phyloP scores from a whole-genome alignment of 2,113 vertebrate genomes.

The Polyodon spathula region DNA sequence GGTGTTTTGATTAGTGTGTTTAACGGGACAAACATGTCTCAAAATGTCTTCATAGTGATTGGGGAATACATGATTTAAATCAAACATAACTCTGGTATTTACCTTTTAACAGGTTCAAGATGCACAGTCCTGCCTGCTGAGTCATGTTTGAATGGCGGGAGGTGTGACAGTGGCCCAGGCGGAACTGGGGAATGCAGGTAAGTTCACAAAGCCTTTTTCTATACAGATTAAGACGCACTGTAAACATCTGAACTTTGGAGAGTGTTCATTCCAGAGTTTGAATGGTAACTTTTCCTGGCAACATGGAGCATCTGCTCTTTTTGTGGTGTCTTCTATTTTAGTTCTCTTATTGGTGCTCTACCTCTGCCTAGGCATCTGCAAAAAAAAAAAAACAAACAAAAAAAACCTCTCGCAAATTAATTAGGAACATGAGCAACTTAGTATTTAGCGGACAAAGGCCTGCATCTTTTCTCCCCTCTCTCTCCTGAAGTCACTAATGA shows the following conservation, averaged over 20 bases:
- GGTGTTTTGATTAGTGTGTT: too few species aligned
- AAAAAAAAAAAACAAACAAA: constrained; percentile 32
- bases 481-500: constrained; percentile 66
- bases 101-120: constrained; percentile 54
- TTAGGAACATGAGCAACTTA: constrained; percentile 57
- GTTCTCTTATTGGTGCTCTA: constrained; percentile 32
- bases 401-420: constrained; percentile 51
- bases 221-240: not conserved
- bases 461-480: constrained; percentile 36
- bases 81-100: constrained; percentile 20
- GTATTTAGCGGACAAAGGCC: constrained; percentile 58
- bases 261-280: constrained; percentile 62
- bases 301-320: constrained; percentile 39
- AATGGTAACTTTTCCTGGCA: constrained; percentile 59
- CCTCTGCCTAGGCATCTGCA: constrained; percentile 39
- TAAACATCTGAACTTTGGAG: not conserved
- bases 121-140: constrained; percentile 66
- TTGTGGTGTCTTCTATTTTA: constrained; percentile 23
- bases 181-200: constrained; percentile 80
- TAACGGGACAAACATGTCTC: too few species aligned
- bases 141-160: constrained; percentile 78
- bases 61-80: too few species aligned
- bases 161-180: constrained; percentile 64
- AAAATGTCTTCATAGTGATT: too few species aligned
- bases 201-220: constrained; percentile 44